Percentiles rank a stretch among this genome's conserved stretches.
These are phyloP conservation scores for Dipodomys merriami DNA, from an alignment of 2,113 vertebrate genomes.

Conservation along the genomic window DNA sequence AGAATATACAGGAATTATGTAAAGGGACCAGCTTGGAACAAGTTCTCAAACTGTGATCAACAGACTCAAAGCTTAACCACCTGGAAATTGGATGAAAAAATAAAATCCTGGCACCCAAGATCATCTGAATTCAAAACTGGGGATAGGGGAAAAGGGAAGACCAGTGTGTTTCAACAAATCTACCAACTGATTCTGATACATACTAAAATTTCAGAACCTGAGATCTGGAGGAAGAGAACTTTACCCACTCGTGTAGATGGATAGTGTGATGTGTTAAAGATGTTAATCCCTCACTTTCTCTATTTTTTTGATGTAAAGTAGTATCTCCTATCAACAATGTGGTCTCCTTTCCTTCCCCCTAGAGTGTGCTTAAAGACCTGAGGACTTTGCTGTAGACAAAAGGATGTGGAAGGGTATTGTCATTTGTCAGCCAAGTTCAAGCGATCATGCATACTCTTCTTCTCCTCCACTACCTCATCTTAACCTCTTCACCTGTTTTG, in stretches of 20 bases:
- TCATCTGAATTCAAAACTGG: background rate
- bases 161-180: background rate
- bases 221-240: background rate
- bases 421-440: background rate
- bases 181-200: background rate
- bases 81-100: background rate
- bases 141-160: background rate
- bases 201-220: background rate
- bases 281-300: no score
- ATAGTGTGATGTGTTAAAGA: no score
- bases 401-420: background rate
- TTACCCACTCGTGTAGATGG: background rate
- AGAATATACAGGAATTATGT: background rate
- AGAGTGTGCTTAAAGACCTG: background rate
- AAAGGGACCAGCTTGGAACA: background rate
- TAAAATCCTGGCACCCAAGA: background rate
- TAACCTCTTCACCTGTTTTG: background rate
- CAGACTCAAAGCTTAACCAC: background rate
- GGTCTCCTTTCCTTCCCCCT: no score
- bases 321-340: background rate
- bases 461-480: background rate
- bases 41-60: background rate
- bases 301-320: background rate
- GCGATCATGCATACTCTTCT: background rate
- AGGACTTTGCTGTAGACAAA: background rate